phyloP scores from a whole-genome alignment of 2,888 invertebrate species.

The Crioceris asparagi region DNA sequence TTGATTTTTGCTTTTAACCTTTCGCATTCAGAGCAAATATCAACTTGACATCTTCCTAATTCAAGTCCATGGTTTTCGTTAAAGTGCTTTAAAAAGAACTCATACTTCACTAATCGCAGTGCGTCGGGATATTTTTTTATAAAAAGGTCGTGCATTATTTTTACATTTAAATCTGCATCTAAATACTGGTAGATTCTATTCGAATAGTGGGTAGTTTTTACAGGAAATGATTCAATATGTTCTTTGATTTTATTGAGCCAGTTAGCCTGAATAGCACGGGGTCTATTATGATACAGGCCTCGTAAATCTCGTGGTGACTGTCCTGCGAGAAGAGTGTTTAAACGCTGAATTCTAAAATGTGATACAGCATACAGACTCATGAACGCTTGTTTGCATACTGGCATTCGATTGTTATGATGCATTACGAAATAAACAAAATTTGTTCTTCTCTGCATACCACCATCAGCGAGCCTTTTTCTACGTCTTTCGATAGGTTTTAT shows the following conservation, averaged over 20 bases:
- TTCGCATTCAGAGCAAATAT: constrained; percentile 13
- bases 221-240: constrained; percentile 8
- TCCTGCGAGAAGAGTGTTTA: constrained; percentile 8
- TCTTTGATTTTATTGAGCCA: constrained; percentile 6
- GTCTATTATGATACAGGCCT: constrained; percentile 5
- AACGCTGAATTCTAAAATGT: constrained; percentile 4
- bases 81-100: constrained; percentile 8
- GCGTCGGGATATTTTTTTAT: constrained; percentile 5
- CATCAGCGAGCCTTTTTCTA: constrained; percentile 5
- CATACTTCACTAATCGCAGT: constrained; percentile 3
- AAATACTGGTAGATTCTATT: constrained; percentile 4
- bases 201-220: constrained; percentile 5
- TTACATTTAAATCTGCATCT: constrained; percentile 4
- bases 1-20: constrained; percentile 7
- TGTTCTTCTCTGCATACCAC: constrained; percentile 3
- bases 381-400: constrained; percentile 7
- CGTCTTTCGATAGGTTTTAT: constrained; percentile 5
- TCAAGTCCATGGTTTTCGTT: constrained; percentile 8
- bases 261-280: constrained; percentile 2
- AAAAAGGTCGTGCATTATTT: constrained; percentile 6
- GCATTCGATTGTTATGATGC: constrained; percentile 3
- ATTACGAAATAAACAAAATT: constrained; percentile 5
- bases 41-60: constrained; percentile 13
- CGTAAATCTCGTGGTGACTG: constrained; percentile 7
- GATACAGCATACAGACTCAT: constrained; percentile 6